Base-by-base conservation (phyloP, 2,888 invertebrate genomes). In the Kuschelorhynchus macadamiae region DNA sequence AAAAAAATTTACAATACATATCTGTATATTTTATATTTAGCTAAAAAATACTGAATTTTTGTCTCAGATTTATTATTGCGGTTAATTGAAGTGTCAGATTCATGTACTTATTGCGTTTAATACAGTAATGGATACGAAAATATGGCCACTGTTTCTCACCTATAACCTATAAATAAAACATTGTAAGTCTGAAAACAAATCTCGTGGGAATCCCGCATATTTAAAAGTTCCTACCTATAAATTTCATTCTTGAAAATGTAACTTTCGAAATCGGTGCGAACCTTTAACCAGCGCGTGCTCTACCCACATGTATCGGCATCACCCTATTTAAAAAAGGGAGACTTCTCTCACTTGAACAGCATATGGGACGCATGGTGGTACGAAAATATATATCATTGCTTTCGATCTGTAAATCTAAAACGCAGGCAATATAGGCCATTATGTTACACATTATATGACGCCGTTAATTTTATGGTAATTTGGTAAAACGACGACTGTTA, bases 161-260 rank as follows among this genome's bases (percentile, higher is more conserved):
- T n/a, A n/a, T n/a, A n/a, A n/a, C n/a, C n/a, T n/a, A n/a, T n/a
- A n/a, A n/a, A n/a, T n/a, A n/a, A n/a, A n/a, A n/a, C n/a, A n/a
- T n/a, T n/a, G n/a, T n/a, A n/a, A n/a, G n/a, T n/a, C n/a, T n/a
- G n/a, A n/a, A n/a, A 5, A 42, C 20, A 67, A 39, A 63, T 46
- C 67, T 71, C 78, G 78, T 78, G 78, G 75, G 78, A 78, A 78
- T 76, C 78, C 78, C 78, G 77, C 78, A 78, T 77, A 59, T 63
- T 67, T 70, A 67, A 7, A 25, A 25, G 25, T 25, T 3, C 25
- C 25, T 12, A 61, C 36, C 11, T 55, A 36, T 44, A 61, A 16
- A 41, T 62, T 25, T 62, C 44, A 16, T 47, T 50, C 60, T 50
- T 25, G 11, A 14, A 52, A 25, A 41, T 25, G 25, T 14, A 44